Evolutionary conservation across 2,113 vertebrate genomes (phyloP).

Genomic region (Xiphorhynchus elegans): DNA sequence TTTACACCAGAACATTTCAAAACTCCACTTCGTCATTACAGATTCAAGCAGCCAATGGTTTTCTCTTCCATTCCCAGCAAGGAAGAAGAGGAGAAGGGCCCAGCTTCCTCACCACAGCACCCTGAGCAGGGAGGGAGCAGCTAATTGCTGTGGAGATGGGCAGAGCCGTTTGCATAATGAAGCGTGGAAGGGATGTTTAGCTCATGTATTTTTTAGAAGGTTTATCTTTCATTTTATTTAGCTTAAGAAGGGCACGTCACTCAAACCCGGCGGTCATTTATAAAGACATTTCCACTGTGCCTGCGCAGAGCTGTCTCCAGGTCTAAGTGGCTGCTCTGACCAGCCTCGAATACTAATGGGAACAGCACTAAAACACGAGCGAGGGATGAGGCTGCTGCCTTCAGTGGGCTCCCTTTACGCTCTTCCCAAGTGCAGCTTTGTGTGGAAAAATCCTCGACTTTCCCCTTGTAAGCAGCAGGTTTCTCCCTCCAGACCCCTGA

Average conservation of each 20-base stretch:
- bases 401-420: not conserved
- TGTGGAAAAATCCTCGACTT: fast-evolving
- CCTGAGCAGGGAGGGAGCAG: conserved; percentile 30
- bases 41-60: fast-evolving
- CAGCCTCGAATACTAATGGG: conserved; percentile 68
- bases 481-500: not conserved
- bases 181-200: conserved; percentile 63
- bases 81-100: not conserved
- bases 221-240: conserved; percentile 76
- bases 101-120: not conserved
- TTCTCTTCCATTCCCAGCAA: not conserved
- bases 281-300: conserved; percentile 74
- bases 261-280: conserved; percentile 72
- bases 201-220: conserved; percentile 78
- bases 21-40: fast-evolving
- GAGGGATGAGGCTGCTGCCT: not conserved
- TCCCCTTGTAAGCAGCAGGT: fast-evolving
- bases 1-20: not conserved
- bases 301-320: conserved; percentile 68
- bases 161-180: conserved; percentile 75
- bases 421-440: fast-evolving
- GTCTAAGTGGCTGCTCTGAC: conserved; percentile 63
- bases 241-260: conserved; percentile 78
- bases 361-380: fast-evolving
- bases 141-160: conserved; percentile 48